Evolutionary conservation across 2,113 vertebrate species (phyloP), one percentile per base, ranked within the genome.

Genomic region (Argyrosomus japonicus): DNA sequence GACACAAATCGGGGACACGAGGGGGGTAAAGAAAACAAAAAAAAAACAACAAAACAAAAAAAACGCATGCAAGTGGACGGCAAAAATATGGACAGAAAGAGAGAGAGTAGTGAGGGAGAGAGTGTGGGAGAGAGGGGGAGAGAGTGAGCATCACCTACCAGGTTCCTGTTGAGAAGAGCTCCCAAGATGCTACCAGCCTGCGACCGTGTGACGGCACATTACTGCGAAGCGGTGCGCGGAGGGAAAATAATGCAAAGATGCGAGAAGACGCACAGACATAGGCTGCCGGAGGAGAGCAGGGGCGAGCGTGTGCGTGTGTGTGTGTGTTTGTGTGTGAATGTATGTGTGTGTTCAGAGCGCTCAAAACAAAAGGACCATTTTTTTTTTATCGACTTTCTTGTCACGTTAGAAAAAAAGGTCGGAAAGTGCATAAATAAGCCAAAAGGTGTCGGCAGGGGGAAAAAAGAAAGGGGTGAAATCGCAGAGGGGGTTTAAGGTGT

Each of bases 171-270:
- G 96, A 95, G 95, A 96, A 95, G 93, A 95, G 96, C 95, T 95
- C 95, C 95, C 95, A 96, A 91, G 96, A 96, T 96, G 96, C 95
- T 96, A 95, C 93, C 95, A 96, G 96, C 93, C 95, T 94, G 96
- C 93, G 95, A 96, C 95, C 95, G 96, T 93, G 96, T 94, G 94
- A 95, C 96, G 95, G 95, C 95, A 96, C 97, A 97, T 97, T 94
- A 96, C 94, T 71, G 95, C 92, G 79, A 89, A 89, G 91, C 92
- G 92, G 75, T 79, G 75, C 68, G 88, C 36, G 58, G 32, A 27
- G 64, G 51, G 71, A 64, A 73, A 83, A 90, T 72, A 90, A 90
- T 32, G 87, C 93, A 89, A 85, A 91, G 83, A 87, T 53, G 79
- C 77, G 79, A 84, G 82, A 81, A 89, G 83, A 93, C 85, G 81